Conservation (phyloP, 2,113 vertebrate species). For the Sminthopsis crassicaudata region DNA sequence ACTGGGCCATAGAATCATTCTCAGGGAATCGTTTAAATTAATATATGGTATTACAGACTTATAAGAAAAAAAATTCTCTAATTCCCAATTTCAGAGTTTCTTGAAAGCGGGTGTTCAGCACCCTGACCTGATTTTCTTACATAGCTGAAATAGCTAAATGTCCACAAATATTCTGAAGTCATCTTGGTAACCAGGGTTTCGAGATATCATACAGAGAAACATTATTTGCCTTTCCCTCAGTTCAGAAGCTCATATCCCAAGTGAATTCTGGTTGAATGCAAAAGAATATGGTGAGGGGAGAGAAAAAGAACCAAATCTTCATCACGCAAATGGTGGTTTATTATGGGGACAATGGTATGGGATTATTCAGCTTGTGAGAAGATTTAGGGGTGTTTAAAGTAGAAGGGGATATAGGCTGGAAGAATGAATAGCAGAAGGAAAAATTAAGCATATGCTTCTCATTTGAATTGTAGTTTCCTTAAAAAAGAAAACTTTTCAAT, state of each 20-base stretch:
- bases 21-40: slow-evolving; percentile 65
- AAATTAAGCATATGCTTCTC: slow-evolving; percentile 77
- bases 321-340: slow-evolving; percentile 30
- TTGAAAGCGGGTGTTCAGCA: slow-evolving; percentile 40
- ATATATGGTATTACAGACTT: slow-evolving; percentile 70
- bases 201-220: neutral
- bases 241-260: slow-evolving; percentile 42
- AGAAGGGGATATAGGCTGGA: slow-evolving; percentile 17
- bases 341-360: slow-evolving; percentile 57
- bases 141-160: slow-evolving; percentile 11
- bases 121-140: slow-evolving; percentile 17
- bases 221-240: neutral
- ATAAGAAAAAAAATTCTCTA: slow-evolving; percentile 66
- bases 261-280: slow-evolving; percentile 39
- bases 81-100: slow-evolving; percentile 68
- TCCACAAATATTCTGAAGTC: neutral
- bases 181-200: neutral
- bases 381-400: slow-evolving; percentile 58
- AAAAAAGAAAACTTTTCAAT: slow-evolving; percentile 71
- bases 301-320: slow-evolving; percentile 40
- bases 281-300: slow-evolving; percentile 16
- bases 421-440: slow-evolving; percentile 67
- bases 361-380: slow-evolving; percentile 63
- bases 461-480: slow-evolving; percentile 77
- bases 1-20: slow-evolving; percentile 69